These are phyloP conservation scores for Arctia plantaginis DNA, from an alignment of 2,888 invertebrate genomes.

Conservation along the genomic window DNA sequence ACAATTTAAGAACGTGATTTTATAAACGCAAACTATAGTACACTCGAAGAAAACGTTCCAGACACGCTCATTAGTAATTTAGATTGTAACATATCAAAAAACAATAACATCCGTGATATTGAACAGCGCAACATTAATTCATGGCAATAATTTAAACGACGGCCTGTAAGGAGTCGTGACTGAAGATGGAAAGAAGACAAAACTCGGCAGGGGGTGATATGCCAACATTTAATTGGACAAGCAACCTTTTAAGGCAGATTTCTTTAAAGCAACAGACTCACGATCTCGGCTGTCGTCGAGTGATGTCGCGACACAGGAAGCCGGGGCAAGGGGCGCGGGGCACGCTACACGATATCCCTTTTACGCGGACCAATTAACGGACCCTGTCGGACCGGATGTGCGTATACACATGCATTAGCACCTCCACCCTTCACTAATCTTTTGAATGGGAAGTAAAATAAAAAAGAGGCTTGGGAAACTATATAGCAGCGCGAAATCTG, in stretches of 20 bases:
- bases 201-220: slow-evolving; percentile 61
- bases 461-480: slow-evolving; percentile 67
- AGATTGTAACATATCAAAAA: slow-evolving; percentile 45
- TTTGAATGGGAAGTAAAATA: slow-evolving; percentile 70
- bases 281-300: slow-evolving; percentile 64
- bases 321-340: slow-evolving; percentile 65
- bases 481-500: slow-evolving; percentile 62
- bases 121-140: slow-evolving; percentile 38
- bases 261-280: slow-evolving; percentile 65
- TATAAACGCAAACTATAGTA: slow-evolving; percentile 52
- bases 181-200: slow-evolving; percentile 60
- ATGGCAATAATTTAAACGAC: slow-evolving; percentile 39
- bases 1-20: slow-evolving; percentile 50
- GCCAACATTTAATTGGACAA: slow-evolving; percentile 66
- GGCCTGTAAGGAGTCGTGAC: slow-evolving; percentile 56
- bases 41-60: slow-evolving; percentile 40
- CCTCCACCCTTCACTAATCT: slow-evolving; percentile 83
- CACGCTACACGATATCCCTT: slow-evolving; percentile 85
- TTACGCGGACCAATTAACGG: slow-evolving; percentile 86
- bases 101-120: slow-evolving; percentile 47
- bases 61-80: slow-evolving; percentile 44
- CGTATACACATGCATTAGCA: slow-evolving; percentile 83
- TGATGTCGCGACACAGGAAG: slow-evolving; percentile 76
- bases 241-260: slow-evolving; percentile 63
- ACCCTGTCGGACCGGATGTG: slow-evolving; percentile 82